Base-by-base conservation (phyloP, 1,140 invertebrate species). In the Hermatobates lingyangjiaoensis region DNA sequence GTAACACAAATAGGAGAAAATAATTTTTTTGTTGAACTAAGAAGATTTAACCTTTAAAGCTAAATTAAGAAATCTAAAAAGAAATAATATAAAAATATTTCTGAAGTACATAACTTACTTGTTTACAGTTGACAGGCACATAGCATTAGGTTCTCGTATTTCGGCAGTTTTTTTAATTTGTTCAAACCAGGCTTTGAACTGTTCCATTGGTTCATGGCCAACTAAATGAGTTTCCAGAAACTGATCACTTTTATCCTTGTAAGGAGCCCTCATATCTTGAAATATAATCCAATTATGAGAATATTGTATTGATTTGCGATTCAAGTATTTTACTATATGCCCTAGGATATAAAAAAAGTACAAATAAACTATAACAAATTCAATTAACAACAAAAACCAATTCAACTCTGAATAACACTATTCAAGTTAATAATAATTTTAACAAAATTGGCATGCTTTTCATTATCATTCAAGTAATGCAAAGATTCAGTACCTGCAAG, bases 141-240 rank as follows among this genome's bases (percentile, higher is more conserved):
- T 52, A 18, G 51, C 51, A 27, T 52, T 52, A 3, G 51, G 51
- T 30, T 52, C 51, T 5, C 27, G 23, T 2, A 52, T 46, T 20
- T 52, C 42, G n/a, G 24, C 14, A 18, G 12, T 45, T 26, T 46
- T 27, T 34, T 42, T 52, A 10, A 46, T 30, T 46, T 52, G 2
- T 21, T 45, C 18, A 46, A 52, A 52, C 51, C 51, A 52, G 20
- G 18, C n/a, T 27, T 21, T 44, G 46, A 52, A 52, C 42, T 52
- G 51, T 21, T 46, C 28, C 24, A 46, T 26, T 2, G 51, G 51
- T 26, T 52, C 44, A 28, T 15, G 7, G 38, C 51, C 46, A 3
- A 28, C 44, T 1, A 52, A 24, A 15, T 52, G 42, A n/a, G 18
- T 26, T 23, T 52, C 51, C 7, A 27, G 23, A 27, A 52, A 52